phyloP scores from a whole-genome alignment of 2,797 vertebrate genomes.

The Gallinago stenura region DNA sequence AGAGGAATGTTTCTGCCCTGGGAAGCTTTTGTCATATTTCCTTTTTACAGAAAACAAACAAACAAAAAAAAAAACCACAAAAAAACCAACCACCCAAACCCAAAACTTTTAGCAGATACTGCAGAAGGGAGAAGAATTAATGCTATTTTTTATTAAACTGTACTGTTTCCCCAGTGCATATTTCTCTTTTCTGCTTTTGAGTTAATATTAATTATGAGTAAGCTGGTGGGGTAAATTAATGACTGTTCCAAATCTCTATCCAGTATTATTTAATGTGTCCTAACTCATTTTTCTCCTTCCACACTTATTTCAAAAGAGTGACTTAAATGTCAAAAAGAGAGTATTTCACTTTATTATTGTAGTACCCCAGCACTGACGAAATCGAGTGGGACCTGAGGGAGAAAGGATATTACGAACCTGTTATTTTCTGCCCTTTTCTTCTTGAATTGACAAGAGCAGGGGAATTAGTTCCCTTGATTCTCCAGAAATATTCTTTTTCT shows the following conservation, averaged over 20 bases:
- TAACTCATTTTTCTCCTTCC: not conserved
- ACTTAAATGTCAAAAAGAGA: not conserved
- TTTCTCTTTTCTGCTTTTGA: not conserved
- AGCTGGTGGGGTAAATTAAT: not conserved
- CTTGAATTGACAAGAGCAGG: not conserved
- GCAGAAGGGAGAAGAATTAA: not conserved
- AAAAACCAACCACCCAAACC: not conserved
- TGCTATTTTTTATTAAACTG: not conserved
- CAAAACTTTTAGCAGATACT: not conserved
- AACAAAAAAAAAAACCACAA: not conserved
- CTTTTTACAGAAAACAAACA: not conserved
- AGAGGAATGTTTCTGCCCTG: not conserved
- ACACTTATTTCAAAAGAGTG: not conserved
- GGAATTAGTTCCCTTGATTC: not conserved
- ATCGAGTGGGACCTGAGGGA: not conserved
- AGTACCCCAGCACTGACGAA: not conserved
- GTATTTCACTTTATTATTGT: not conserved
- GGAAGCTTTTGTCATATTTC: not conserved
- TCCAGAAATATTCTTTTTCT: not conserved
- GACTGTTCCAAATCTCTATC: not conserved
- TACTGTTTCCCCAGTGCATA: not conserved
- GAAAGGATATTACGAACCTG: not conserved
- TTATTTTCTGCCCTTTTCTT: slow-evolving; percentile 1
- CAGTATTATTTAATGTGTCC: not conserved
- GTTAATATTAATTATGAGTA: not conserved